phyloP scores from a whole-genome alignment of 2,888 invertebrate genomes.

The Tupiocoris notatus region DNA sequence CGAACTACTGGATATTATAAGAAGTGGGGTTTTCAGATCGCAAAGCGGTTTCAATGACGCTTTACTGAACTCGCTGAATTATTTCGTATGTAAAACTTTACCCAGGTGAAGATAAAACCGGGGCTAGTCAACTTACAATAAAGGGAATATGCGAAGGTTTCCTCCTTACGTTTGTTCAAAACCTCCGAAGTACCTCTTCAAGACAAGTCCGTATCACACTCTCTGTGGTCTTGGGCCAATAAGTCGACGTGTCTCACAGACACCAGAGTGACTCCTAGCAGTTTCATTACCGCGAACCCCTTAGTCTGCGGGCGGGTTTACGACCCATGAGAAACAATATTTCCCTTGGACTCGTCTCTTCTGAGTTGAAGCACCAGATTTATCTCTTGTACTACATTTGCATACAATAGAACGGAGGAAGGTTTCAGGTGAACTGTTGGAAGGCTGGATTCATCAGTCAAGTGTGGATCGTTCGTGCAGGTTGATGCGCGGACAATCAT shows the following conservation, averaged over 20 bases:
- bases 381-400: slow-evolving; percentile 32
- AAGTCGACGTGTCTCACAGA: neutral
- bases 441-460: slow-evolving; percentile 2
- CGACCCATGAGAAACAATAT: slow-evolving; percentile 30
- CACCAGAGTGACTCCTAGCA: neutral
- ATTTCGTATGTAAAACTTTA: no score
- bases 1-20: no score
- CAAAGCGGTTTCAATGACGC: no score
- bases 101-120: no score
- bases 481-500: neutral
- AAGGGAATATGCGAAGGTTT: no score
- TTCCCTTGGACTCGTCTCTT: slow-evolving; percentile 23
- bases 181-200: neutral
- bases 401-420: slow-evolving; percentile 20
- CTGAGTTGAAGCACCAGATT: slow-evolving; percentile 10
- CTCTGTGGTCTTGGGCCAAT: neutral
- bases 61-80: no score
- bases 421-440: neutral
- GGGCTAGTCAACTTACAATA: no score
- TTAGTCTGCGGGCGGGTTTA: slow-evolving; percentile 10
- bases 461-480: slow-evolving; percentile 15
- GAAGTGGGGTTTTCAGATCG: no score
- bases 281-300: slow-evolving; percentile 26
- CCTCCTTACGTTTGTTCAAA: neutral
- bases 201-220: neutral